Base-by-base conservation (phyloP, 2,113 vertebrate genomes). In the Calypte anna region DNA sequence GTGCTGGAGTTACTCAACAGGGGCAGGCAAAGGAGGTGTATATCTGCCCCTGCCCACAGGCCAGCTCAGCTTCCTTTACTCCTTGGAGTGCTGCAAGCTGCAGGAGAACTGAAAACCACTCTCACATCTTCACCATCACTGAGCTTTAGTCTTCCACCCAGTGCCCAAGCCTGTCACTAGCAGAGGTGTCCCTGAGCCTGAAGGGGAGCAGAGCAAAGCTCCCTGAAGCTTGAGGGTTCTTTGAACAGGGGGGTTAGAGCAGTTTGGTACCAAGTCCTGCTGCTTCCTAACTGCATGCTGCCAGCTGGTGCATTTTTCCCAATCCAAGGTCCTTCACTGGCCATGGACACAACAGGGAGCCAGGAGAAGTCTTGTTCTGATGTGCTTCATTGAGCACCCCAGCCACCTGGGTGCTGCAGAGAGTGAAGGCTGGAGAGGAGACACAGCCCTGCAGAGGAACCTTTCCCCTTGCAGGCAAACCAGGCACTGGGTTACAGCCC, bases 311-410 rank as follows among this genome's bases (percentile, higher is more conserved):
- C 0, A 1, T 8, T 73, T 61, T 85, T 27, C 46, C 28, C 57
- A 55, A 2, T 12, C 19, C 36, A 24, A 33, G 25, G 7, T 36
- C 50, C 33, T 73, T 23, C 44, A 2, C 31, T 68, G 66, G 31
- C 72, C 10, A 1, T 1, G 28, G 53, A 7, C 23, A 10, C 0
- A 1, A 2, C 1, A 8, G 40, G 44, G 51, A 88, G 44, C 24
- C 43, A 12, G 1, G 54, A 67, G 14, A 9, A 10, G n/a, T 31
- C 48, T 70, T 30, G 74, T 19, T 69, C 53, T 50, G 58, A 30
- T 3, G 1, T 17, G n/a, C 36, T 58, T 21, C 12, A 7, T 1
- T 9, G 58, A 55, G 53, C 18, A 3, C 58, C 0, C 0, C 17
- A 40, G 21, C 36, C 53, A 14, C 10, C 40, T 28, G 11, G 43